Conservation (phyloP, 2,113 vertebrate species). For the cat (Felis catus) region F.catus_Fca126_mat1.0 CM031413.1:50003501-50004000, state of each 20-base stretch:
- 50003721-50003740: conserved; percentile 5
- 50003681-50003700: not conserved
- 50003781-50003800: not conserved
- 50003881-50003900: not conserved
- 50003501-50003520: too few relatives aligned
- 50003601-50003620: not conserved
- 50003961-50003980: not conserved
- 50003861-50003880: not conserved
- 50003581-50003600: conserved; percentile 63
- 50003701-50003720: conserved; percentile 36
- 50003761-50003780: not conserved
- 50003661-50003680: conserved; percentile 60
- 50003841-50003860: not conserved
- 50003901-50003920: not conserved
- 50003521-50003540: not conserved
- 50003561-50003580: conserved; percentile 25
- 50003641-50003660: conserved; percentile 39
- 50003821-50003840: conserved; percentile 37
- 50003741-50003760: not conserved
- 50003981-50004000: not conserved
- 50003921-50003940: not conserved
- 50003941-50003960: not conserved
- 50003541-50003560: not conserved
- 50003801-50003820: conserved; percentile 12
- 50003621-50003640: conserved; percentile 50